Evolutionary conservation across 2,797 vertebrate species (phyloP), one percentile per base, ranked within the genome.

Genomic region (Brachyrhaphis roseni): DNA sequence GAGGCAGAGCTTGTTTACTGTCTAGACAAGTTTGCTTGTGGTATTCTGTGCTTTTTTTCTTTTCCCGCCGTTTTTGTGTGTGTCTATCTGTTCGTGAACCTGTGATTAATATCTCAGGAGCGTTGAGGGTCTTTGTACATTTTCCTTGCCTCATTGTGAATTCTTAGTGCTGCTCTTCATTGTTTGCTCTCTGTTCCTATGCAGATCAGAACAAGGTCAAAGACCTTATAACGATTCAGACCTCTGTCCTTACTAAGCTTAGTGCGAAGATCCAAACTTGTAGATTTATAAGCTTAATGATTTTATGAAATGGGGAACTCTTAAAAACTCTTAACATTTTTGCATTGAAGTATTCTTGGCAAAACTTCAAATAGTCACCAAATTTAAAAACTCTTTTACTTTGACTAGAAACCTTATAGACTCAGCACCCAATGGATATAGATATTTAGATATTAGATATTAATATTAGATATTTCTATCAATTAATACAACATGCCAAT

Each of bases 171-270:
- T 46, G 57, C 51, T 76, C 80, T 75, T 90, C 57, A 62, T 80
- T 57, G 20, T 87, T 86, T 81, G 43, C 70, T 81, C 51, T 82
- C 72, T 81, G 70, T 74, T 78, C 45, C 57, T 73, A 47, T 15
- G 75, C 43, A 18, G 20, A 66, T 84, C 81, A 57, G 75, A 81
- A 76, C 66, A 81, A 89, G 81, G 84, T 90, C 87, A 66, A 46
- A 82, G 76, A 86, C 28, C 86, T 83, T 77, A 87, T 90, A 70
- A 86, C 80, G 51, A 90, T 90, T 85, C 89, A 76, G 66, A 7
- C 64, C 77, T 39, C 31, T 20, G 8, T 83, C 70, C 59, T 18
- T 1, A 34, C 74, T 79, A 75, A 66, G 55, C 51, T 66, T 47
- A 84, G 36, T 76, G 23, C 79, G 76, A 55, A 55, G 68, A 71